phyloP scores from a whole-genome alignment of 2,888 invertebrate genomes.

The Eudasyphora cyanicolor region DNA sequence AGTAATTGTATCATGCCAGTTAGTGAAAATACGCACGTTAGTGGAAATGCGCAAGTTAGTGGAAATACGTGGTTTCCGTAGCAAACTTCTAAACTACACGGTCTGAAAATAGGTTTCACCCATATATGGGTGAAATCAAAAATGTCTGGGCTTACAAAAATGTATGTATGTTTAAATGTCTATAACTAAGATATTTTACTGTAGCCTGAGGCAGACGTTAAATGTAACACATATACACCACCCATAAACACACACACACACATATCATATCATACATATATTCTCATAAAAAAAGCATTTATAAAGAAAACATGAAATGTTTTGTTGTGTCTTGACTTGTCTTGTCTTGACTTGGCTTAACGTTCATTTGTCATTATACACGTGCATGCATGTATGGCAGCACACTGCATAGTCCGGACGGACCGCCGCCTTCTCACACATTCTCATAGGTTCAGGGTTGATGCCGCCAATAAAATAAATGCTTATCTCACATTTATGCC shows the following conservation, averaged over 20 bases:
- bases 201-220: neutral
- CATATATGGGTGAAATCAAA: too few relatives aligned
- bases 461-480: conserved; percentile 26
- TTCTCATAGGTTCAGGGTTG: conserved; percentile 30
- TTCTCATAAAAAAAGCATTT: neutral
- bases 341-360: conserved; percentile 8
- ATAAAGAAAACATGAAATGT: conserved; percentile 10
- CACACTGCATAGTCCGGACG: neutral
- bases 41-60: too few relatives aligned
- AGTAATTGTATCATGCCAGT: too few relatives aligned
- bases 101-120: too few relatives aligned
- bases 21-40: too few relatives aligned
- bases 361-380: conserved; percentile 30
- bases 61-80: too few relatives aligned
- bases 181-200: neutral
- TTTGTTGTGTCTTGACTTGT: conserved; percentile 20
- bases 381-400: neutral
- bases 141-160: too few relatives aligned
- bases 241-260: neutral
- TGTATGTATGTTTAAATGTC: neutral
- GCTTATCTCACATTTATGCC: conserved; percentile 2
- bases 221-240: neutral
- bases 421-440: neutral
- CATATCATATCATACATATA: neutral
- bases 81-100: too few relatives aligned